Evolutionary conservation across 2,888 invertebrate species (phyloP), one percentile per base, ranked within the genome.

Genomic region (Diadegma fenestrale): DNA sequence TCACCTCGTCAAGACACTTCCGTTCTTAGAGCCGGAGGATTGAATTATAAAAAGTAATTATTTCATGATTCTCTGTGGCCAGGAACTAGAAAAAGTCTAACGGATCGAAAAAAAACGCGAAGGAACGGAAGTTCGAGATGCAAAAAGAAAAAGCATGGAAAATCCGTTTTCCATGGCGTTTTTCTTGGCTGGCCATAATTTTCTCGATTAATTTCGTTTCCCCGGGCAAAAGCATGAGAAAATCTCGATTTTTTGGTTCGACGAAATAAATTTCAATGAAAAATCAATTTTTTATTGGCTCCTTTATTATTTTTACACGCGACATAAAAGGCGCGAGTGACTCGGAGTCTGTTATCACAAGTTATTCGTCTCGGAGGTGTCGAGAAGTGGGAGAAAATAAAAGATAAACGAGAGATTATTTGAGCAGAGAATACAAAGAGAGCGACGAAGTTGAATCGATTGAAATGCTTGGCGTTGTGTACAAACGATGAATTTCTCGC

Each of bases 1-100:
- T 54, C 5, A 58, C 58, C 58, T 68, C 58, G 77, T 51, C 86
- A 84, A 83, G 58, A 37, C 69, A 76, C 85, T 89, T 89, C 88
- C 88, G 86, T 72, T 85, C 82, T 58, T 58, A 58, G 4, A 14
- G 14, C 6, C 14, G 5, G 26, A 26, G 58, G 26, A 58, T 58
- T 58, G 14, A 58, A 26, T 4, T 0, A 26, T 12, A 58, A 58
- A 58, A 58, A 58, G 14, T 1, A 26, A 58, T 58, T 58, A 26
- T 14, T 26, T 12, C 1, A 14, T 58, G 22, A 10, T 37, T 37
- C 37, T 37, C 37, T 1, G 7, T 37, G 37, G 37, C 37, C 37
- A 10, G 0, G 37, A 10, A 37, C 37, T 37, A 37, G 37, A 37
- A 58, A 14, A 58, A 26, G 4, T 14, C 14, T 58, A 58, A 26